A percentile compares a stretch with the other conserved stretches of the same genome.
Evolutionary conservation across 1,140 invertebrate species (phyloP).

Genomic region (Drosophila biarmipes): DNA sequence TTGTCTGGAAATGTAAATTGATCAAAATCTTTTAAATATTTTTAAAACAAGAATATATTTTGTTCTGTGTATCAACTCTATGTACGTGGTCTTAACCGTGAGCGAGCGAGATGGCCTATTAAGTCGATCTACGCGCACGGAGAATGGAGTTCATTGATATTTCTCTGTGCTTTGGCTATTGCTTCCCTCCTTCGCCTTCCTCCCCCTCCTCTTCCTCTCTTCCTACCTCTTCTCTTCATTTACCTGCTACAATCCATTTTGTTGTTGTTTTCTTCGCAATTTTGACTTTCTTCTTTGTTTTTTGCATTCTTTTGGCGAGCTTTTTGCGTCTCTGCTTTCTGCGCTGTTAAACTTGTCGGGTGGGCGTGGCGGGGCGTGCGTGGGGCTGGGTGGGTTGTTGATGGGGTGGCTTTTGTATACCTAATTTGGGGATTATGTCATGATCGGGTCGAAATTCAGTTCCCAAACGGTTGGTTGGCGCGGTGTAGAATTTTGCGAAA

Average conservation of each 20-base stretch:
- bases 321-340: slow-evolving; percentile 61
- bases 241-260: slow-evolving; percentile 68
- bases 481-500: background rate
- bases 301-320: slow-evolving; percentile 47
- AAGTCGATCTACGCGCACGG: slow-evolving; percentile 32
- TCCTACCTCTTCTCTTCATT: slow-evolving; percentile 22
- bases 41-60: background rate
- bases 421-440: slow-evolving; percentile 46
- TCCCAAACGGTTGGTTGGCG: background rate
- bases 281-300: slow-evolving; percentile 68
- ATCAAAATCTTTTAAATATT: no score
- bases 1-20: no score
- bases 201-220: slow-evolving; percentile 15
- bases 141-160: slow-evolving; percentile 73
- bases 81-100: slow-evolving; percentile 4
- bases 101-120: slow-evolving; percentile 2
- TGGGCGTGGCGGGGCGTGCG: slow-evolving; percentile 6
- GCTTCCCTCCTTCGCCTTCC: slow-evolving; percentile 18
- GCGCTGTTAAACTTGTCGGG: slow-evolving; percentile 60
- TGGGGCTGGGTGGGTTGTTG: slow-evolving; percentile 15
- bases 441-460: slow-evolving; percentile 16
- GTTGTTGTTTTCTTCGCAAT: slow-evolving; percentile 33
- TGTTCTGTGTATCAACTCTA: slow-evolving; percentile 32
- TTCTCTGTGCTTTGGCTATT: slow-evolving; percentile 53
- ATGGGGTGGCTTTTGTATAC: slow-evolving; percentile 50